These are phyloP conservation scores for Onychostoma macrolepis DNA, from an alignment of 2,113 vertebrate species.

Conservation along the genomic window DNA sequence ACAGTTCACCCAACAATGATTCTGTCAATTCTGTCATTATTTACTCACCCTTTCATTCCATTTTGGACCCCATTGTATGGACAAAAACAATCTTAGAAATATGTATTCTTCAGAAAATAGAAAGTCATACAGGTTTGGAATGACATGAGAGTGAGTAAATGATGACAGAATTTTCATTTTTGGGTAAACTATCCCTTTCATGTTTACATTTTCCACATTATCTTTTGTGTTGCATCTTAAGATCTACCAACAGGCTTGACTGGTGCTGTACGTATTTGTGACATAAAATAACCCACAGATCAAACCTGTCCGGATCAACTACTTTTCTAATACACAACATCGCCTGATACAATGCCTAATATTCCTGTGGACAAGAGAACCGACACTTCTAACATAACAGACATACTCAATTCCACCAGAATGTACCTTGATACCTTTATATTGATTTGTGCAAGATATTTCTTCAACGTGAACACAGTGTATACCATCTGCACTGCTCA, in stretches of 20 bases:
- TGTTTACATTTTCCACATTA: not conserved
- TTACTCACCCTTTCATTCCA: not conserved
- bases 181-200: not conserved
- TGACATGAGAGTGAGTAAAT: not conserved
- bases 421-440: constrained; percentile 55
- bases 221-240: not conserved
- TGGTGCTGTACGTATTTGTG: not conserved
- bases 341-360: constrained; percentile 7
- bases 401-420: constrained; percentile 57
- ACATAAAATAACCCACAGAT: constrained; percentile 16
- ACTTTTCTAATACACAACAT: constrained; percentile 31
- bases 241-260: not conserved
- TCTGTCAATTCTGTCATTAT: not conserved
- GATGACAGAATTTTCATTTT: not conserved
- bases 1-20: not conserved
- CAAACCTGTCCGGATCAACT: not conserved
- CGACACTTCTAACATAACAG: constrained; percentile 42
- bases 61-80: not conserved
- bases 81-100: not conserved
- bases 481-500: constrained; percentile 70
- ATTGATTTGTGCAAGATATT: constrained; percentile 59
- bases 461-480: constrained; percentile 65
- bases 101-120: not conserved
- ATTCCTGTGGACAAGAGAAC: constrained; percentile 7
- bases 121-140: not conserved